phyloP scores from a whole-genome alignment of 2,797 vertebrate genomes.

The Nannoperca australis region DNA sequence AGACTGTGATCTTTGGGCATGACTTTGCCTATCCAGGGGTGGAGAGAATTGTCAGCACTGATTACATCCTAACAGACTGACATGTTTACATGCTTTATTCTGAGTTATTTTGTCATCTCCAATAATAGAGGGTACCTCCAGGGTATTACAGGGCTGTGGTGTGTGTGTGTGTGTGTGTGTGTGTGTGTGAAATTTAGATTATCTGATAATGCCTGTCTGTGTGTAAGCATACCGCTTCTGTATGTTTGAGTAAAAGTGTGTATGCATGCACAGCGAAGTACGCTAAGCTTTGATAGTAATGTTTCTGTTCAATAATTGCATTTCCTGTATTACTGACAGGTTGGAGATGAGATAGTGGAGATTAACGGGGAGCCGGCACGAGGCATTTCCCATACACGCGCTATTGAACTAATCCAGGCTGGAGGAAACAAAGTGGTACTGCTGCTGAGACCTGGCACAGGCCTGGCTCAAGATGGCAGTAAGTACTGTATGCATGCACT shows the following conservation, averaged over 20 bases:
- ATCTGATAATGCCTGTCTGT: constrained; percentile 28
- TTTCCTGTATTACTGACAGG: constrained; percentile 82
- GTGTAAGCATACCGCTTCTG: not conserved
- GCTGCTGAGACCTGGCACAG: constrained; percentile 93
- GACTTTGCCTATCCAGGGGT: constrained; percentile 59
- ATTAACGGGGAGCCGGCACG: constrained; percentile 97
- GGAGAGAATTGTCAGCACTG: constrained; percentile 58
- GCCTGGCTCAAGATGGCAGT: constrained; percentile 95
- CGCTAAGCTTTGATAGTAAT: not conserved
- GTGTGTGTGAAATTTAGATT: constrained; percentile 28
- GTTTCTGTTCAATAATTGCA: constrained; percentile 27
- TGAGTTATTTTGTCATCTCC: constrained; percentile 64
- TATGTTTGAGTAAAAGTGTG: constrained; percentile 6
- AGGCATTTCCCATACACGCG: constrained; percentile 96
- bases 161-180: not conserved
- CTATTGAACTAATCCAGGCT: constrained; percentile 98
- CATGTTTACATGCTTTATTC: constrained; percentile 63
- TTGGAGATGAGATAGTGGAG: constrained; percentile 99
- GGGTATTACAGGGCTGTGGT: constrained; percentile 33
- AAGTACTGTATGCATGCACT: constrained; percentile 65
- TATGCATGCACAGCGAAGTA: not conserved
- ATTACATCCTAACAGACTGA: constrained; percentile 65
- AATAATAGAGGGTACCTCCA: constrained; percentile 60
- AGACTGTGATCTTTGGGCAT: constrained; percentile 62
- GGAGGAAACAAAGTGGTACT: constrained; percentile 95